Percentiles rank a stretch among this genome's conserved stretches.
phyloP scores from a whole-genome alignment of 2,113 vertebrate genomes.

The Rhea pennata region DNA sequence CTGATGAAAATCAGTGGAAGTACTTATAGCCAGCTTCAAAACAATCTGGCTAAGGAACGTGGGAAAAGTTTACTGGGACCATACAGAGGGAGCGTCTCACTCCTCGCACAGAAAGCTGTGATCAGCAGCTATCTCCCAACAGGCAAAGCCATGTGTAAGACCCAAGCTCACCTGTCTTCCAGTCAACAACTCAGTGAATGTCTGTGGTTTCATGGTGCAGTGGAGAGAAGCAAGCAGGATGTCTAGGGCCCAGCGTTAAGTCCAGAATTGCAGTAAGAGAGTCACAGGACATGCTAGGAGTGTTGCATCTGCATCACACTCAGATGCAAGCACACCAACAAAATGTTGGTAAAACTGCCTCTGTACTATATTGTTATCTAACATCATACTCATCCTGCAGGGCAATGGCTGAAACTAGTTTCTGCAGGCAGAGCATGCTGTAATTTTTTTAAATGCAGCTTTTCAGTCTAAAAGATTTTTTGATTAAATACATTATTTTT shows the following conservation, averaged over 20 bases:
- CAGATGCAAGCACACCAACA: accelerated
- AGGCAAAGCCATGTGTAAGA: not conserved
- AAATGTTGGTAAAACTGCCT: not conserved
- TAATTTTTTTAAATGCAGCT: not conserved
- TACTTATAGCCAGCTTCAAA: not conserved
- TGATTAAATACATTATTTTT: not conserved
- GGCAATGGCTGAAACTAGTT: not conserved
- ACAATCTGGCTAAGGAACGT: not conserved
- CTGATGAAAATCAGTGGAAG: not conserved
- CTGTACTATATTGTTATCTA: not conserved
- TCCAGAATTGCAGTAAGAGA: not conserved
- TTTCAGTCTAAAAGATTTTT: not conserved
- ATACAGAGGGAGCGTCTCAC: accelerated
- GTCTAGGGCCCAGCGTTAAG: accelerated
- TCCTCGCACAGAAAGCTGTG: not conserved
- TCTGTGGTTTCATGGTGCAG: not conserved
- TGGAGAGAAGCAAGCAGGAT: not conserved
- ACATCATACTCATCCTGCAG: not conserved
- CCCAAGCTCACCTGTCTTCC: not conserved
- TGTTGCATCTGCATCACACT: not conserved
- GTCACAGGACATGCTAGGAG: not conserved
- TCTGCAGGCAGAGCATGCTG: not conserved
- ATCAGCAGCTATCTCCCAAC: not conserved
- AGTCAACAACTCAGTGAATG: not conserved
- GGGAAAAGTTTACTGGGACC: not conserved